Evolutionary conservation across 2,113 vertebrate species (phyloP), one percentile per base, ranked within the genome.

Genomic region (Brevimyrus niger): DNA sequence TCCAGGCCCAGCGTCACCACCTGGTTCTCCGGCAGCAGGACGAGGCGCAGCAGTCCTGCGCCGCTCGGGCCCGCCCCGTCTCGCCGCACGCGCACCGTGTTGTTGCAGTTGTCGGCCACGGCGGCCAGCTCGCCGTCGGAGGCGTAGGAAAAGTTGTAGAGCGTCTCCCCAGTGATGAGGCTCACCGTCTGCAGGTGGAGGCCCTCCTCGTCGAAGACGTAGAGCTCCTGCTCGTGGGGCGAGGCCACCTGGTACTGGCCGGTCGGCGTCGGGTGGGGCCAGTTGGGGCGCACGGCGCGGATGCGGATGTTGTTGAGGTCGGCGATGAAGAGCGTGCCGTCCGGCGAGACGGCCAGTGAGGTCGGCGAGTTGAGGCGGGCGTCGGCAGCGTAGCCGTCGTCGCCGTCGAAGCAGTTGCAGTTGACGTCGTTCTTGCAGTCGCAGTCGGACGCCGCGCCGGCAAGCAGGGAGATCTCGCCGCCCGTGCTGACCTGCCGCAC

Each of bases 361-460:
- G 97, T 96, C 0, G 97, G 97, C 42, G 96, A 95, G 90, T 97
- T 97, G 92, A 98, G 94, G 93, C 96, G 94, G 91, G 97, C 97
- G 1, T 98, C 97, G 0, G 96, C 96, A 0, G 97, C 97, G n/a
- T 97, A 98, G 90, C 96, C 96, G 21, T 97, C 97, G 21, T 98
- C 97, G 23, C 97, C 97, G 7, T 96, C 92, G 93, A 97, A 98
- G 94, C 97, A 98, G 95, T 97, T 97, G 94, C 97, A 98, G 91
- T 96, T 97, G 94, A 98, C 96, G 35, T 97, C 97, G 51, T 97
- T 97, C 94, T 98, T 98, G 94, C 97, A 98, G 95, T 97, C 97
- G 2, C 97, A 98, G 94, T 97, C 97, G 0, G 97, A 97, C 89
- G 97, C 95, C 21, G 97, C 96, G 47, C 97, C 97, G 0, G 97